Base-by-base conservation (phyloP, 2,888 invertebrate species). In the Apamea sordens region DNA sequence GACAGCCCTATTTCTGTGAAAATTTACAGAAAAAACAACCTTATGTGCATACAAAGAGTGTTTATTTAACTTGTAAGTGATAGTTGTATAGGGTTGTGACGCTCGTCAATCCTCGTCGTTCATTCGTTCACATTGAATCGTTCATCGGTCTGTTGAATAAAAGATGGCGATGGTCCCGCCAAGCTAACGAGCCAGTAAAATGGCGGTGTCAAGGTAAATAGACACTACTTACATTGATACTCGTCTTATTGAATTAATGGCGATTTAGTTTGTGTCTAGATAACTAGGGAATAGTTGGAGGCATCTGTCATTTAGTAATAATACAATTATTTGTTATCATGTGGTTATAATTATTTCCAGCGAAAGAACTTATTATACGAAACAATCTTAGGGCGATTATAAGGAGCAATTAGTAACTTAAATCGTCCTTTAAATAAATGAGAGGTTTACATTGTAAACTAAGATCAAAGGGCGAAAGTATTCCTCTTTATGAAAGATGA, bases 131-230 rank as follows among this genome's bases (percentile, higher is more conserved):
- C 92, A 92, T 92, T 92, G 93, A 92, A 91, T 92, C 92, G 92
- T 92, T 93, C 93, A 93, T 92, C 90, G 92, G 92, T 90, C 90
- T 91, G 91, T 90, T 94, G 94, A 94, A 94, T 94, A 94, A 94
- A 94, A 94, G 93, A 94, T 94, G 92, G 91, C 92, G 86, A 79
- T 72, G 84, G 86, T 88, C 75, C 85, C 83, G 86, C 88, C 83
- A 78, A 85, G 80, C 90, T 93, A 93, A 94, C 92, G 93, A 93
- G 92, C 90, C 90, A 91, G 91, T 87, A 89, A 93, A 93, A 92
- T 92, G 91, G 90, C 87, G 84, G 88, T 90, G 81, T 92, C 92
- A 91, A 92, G 88, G 91, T 93, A 92, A 93, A 92, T 91, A 92
- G 90, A 89, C 84, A 83, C 88, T 89, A 89, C 91, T 89, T 85